Base-by-base conservation (phyloP, 2,113 vertebrate genomes). In the Rhodinocichla rosea region DNA sequence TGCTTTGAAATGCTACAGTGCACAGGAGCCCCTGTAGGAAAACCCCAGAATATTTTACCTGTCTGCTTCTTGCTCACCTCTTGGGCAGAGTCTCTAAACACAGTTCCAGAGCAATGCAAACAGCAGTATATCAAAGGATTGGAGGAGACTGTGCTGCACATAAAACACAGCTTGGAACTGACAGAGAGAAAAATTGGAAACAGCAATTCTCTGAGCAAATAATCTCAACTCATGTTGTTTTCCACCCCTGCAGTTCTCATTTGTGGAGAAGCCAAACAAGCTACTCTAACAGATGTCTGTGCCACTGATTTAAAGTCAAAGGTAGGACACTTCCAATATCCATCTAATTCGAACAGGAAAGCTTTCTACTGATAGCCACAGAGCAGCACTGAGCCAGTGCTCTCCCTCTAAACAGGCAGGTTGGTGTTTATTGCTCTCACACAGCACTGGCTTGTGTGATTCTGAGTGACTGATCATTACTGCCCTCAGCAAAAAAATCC, bases 141-240 rank as follows among this genome's bases (percentile, higher is more conserved):
- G 79, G 62, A 81, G 57, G 42, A 90, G 62, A 84, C 44, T 68
- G 64, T 13, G 68, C 44, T 26, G 52, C 47, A 78, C 64, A 42
- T 80, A 92, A 95, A 95, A 86, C 78, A 59, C 90, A 93, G 62
- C 60, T 92, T 94, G 75, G 79, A 96, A 73, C 78, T 94, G 92
- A 95, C 94, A 97, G 88, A 94, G 81, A 91, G 73, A 96, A 96
- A 96, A 93, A 85, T 40, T 80, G 67, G 77, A 92, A 89, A 67
- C 60, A 92, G 26, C 2, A 32, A 89, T 92, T 95, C 94, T 96
- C 81, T 80, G 71, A 96, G 89, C 84, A 97, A 95, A 94, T 94
- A 94, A 84, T 92, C 75, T 96, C 89, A 55, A 19, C n/a, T 90
- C 60, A 21, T 84, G 79, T 67, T 90, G 75, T 90, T 96, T 95